phyloP scores from a whole-genome alignment of 2,888 invertebrate genomes.

The Cinara cedri region DNA sequence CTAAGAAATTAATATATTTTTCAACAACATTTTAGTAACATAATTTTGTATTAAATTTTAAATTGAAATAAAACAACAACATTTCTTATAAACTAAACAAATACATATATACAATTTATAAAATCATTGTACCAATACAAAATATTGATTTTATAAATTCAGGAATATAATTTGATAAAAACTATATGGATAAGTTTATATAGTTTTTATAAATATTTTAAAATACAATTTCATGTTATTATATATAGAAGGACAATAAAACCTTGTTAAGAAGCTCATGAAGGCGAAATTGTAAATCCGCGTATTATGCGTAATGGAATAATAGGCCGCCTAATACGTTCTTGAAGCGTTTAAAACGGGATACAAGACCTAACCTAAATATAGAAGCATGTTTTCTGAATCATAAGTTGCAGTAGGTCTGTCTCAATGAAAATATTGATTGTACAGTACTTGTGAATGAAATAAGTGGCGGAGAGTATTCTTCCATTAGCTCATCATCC shows the following conservation, averaged over 20 bases:
- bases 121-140: background rate
- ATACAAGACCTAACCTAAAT: background rate
- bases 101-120: no score
- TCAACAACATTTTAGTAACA: slow-evolving; percentile 5
- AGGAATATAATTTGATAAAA: background rate
- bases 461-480: no score
- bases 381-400: no score
- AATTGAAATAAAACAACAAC: background rate
- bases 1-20: slow-evolving; percentile 14
- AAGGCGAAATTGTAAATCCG: background rate
- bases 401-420: no score
- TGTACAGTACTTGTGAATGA: no score
- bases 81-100: background rate
- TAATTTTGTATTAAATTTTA: background rate
- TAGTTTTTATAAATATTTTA: no score
- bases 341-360: background rate
- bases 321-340: background rate
- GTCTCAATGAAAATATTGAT: no score
- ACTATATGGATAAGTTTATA: background rate
- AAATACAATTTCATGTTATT: no score
- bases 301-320: background rate
- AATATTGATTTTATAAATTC: background rate
- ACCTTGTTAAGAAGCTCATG: background rate
- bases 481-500: no score
- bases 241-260: no score